phyloP scores from a whole-genome alignment of 2,113 vertebrate species.

The Rhizomys pruinosus region DNA sequence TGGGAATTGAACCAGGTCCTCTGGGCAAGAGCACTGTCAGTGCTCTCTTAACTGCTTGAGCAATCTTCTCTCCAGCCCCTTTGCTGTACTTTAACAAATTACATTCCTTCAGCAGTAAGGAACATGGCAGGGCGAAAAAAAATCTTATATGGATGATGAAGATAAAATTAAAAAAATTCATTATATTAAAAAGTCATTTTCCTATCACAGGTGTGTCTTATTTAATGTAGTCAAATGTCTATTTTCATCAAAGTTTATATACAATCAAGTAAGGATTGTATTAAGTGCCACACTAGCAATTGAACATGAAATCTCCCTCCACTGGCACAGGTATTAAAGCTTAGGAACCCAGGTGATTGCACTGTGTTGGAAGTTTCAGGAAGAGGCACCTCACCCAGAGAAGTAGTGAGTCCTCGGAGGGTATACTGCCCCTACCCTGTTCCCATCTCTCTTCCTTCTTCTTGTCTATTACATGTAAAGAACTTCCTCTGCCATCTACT shows the following conservation, averaged over 20 bases:
- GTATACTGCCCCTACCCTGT: not conserved
- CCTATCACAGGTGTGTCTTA: not conserved
- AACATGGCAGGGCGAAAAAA: not conserved
- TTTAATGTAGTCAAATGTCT: not conserved
- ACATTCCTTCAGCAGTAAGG: not conserved
- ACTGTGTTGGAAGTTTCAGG: not conserved
- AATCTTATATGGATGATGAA: not conserved
- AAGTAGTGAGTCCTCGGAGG: no score
- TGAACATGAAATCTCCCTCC: not conserved
- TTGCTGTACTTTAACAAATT: no score
- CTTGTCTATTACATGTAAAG: not conserved
- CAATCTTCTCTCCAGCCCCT: no score
- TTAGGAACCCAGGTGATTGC: not conserved
- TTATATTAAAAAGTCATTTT: not conserved
- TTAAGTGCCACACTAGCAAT: not conserved
- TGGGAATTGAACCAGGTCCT: no score
- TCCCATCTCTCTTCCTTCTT: not conserved
- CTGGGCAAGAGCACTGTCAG: no score
- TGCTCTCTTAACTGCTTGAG: no score
- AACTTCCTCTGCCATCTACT: not conserved
- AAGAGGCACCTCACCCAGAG: not conserved
- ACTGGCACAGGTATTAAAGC: not conserved
- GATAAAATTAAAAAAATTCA: no score
- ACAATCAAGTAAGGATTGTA: not conserved
- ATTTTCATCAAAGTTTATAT: not conserved